Evolutionary conservation across 1,140 invertebrate genomes (phyloP).

Genomic region (Megathymus violae): DNA sequence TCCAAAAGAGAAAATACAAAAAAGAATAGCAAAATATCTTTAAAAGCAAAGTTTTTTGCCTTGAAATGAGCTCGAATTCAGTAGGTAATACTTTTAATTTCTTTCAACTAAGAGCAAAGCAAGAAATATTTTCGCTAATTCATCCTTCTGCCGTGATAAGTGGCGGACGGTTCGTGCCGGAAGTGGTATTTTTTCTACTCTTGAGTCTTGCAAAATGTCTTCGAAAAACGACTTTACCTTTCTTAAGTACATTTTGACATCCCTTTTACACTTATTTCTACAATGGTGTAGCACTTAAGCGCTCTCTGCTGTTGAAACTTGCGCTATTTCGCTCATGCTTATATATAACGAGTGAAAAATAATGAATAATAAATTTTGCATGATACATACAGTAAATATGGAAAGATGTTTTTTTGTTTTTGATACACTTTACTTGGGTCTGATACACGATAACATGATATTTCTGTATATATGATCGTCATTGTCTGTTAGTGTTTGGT

Average conservation of each 20-base stretch:
- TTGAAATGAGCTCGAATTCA: constrained; percentile 3
- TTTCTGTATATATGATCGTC: too few species aligned
- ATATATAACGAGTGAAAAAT: constrained; percentile 42
- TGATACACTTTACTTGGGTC: too few species aligned
- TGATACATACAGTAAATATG: background rate
- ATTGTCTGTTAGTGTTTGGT: too few species aligned
- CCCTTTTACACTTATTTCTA: constrained; percentile 68
- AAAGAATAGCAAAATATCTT: background rate
- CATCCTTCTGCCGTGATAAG: constrained; percentile 67
- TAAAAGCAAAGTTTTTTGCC: background rate
- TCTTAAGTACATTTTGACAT: constrained; percentile 75
- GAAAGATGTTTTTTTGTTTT: background rate
- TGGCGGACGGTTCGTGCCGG: constrained; percentile 61
- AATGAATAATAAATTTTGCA: background rate
- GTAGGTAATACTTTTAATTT: constrained; percentile 20
- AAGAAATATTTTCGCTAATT: constrained; percentile 66
- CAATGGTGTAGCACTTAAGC: constrained; percentile 65
- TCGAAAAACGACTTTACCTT: constrained; percentile 72
- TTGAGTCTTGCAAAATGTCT: constrained; percentile 75
- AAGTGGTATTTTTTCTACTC: constrained; percentile 73
- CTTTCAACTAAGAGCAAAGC: constrained; percentile 13
- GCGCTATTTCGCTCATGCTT: constrained; percentile 42
- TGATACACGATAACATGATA: too few species aligned
- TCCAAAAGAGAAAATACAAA: background rate
- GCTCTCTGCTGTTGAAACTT: constrained; percentile 40